phyloP scores from a whole-genome alignment of 1,140 invertebrate genomes.

The Linepithema humile region DNA sequence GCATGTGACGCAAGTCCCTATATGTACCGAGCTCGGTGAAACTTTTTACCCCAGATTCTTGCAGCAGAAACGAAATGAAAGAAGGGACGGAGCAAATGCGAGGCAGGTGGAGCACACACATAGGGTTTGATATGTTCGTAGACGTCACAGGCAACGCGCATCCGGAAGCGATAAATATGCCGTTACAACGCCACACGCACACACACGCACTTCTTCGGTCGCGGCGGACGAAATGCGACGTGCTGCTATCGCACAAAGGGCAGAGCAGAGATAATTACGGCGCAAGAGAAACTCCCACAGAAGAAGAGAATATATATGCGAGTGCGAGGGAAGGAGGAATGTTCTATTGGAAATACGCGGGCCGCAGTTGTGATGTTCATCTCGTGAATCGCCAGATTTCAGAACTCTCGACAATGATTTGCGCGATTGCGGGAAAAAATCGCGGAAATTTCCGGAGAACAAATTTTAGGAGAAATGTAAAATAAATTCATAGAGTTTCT shows the following conservation, averaged over 20 bases:
- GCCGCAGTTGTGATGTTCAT: constrained; percentile 10
- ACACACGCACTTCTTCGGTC: constrained; percentile 16
- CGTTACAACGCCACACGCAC: constrained; percentile 21
- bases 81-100: neutral
- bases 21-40: neutral
- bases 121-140: constrained; percentile 41
- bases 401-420: neutral
- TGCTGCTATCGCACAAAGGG: constrained; percentile 48
- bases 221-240: neutral
- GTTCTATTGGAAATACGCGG: constrained; percentile 39
- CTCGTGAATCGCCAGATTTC: constrained; percentile 33
- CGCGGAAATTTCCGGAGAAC: neutral
- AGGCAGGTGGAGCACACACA: neutral
- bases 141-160: constrained; percentile 58
- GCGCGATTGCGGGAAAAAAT: constrained; percentile 16
- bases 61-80: constrained; percentile 2
- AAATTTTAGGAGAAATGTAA: constrained; percentile 8
- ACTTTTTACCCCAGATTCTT: constrained; percentile 42
- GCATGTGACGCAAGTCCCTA: neutral
- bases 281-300: constrained; percentile 22
- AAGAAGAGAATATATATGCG: constrained; percentile 60
- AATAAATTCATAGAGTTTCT: too few relatives aligned
- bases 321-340: neutral
- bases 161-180: constrained; percentile 74
- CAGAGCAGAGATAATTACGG: constrained; percentile 63